Percentiles rank a stretch among this genome's conserved stretches.
Conservation (phyloP, 2,113 vertebrate species). For the Sinocyclocheilus rhinocerous region DNA sequence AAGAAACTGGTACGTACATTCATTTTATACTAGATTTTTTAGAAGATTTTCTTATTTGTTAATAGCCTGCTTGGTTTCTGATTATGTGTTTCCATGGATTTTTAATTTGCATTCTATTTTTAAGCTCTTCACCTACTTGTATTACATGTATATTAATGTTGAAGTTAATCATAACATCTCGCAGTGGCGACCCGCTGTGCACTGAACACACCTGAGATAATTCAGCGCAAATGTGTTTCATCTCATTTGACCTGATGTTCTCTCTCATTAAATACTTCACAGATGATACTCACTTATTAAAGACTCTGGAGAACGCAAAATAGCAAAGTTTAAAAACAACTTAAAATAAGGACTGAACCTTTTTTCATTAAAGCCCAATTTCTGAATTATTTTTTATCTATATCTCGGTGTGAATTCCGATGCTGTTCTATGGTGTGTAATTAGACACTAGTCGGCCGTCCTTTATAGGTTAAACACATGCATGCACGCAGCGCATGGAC, state of each 20-base stretch:
- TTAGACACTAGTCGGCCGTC: conserved; percentile 7
- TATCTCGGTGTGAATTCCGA: too few relatives aligned
- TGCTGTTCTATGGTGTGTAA: background rate
- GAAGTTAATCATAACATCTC: background rate
- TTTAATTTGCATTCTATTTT: background rate
- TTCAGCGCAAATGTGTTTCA: background rate
- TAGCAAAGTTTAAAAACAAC: background rate
- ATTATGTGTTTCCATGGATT: background rate
- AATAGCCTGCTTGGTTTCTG: background rate
- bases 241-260: background rate
- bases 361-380: background rate
- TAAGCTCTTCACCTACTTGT: background rate
- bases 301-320: background rate
- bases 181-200: too few relatives aligned
- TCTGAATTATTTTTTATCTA: background rate
- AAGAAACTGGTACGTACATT: background rate
- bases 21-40: background rate
- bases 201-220: background rate
- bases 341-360: background rate
- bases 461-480: conserved; percentile 14
- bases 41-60: too few relatives aligned
- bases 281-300: background rate
- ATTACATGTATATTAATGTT: background rate
- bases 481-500: background rate
- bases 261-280: conserved; percentile 11